Conservation (phyloP, 1,140 invertebrate genomes). For the Magallana ariakensis region DNA sequence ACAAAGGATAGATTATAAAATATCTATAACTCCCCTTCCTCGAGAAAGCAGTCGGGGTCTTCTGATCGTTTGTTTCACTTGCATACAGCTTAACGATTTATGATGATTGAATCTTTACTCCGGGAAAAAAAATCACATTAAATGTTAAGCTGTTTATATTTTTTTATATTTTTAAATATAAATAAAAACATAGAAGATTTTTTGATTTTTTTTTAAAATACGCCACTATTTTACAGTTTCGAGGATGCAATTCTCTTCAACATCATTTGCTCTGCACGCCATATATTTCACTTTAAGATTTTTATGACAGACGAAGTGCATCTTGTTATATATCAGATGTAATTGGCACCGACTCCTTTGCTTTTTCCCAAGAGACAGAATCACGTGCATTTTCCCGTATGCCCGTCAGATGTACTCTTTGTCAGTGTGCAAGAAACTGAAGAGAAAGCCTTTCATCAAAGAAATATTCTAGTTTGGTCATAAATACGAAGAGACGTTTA, state of each 20-base stretch:
- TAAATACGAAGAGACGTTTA: conserved; percentile 39
- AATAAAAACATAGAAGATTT: background rate
- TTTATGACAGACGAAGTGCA: conserved; percentile 33
- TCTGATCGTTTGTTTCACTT: conserved; percentile 19
- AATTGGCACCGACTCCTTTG: conserved; percentile 22
- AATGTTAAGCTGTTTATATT: background rate
- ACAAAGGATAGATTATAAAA: conserved; percentile 12
- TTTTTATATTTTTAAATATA: background rate
- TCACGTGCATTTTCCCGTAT: conserved; percentile 18
- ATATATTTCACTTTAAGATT: conserved; percentile 4
- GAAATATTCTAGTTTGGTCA: background rate
- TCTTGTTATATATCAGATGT: conserved; percentile 6
- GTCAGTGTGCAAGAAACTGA: conserved; percentile 17
- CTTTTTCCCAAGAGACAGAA: background rate
- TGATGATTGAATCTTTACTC: conserved; percentile 12
- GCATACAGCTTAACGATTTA: conserved; percentile 1
- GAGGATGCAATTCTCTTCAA: background rate
- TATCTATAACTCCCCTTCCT: background rate
- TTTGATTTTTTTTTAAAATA: background rate
- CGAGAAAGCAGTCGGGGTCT: background rate
- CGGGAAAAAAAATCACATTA: no score
- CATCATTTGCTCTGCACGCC: background rate
- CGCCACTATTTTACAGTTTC: background rate
- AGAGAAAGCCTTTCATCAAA: conserved; percentile 25
- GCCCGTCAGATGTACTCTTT: conserved; percentile 5